These are phyloP conservation scores for Chirona hameri DNA, from an alignment of 2,888 invertebrate species.

Conservation along the genomic window DNA sequence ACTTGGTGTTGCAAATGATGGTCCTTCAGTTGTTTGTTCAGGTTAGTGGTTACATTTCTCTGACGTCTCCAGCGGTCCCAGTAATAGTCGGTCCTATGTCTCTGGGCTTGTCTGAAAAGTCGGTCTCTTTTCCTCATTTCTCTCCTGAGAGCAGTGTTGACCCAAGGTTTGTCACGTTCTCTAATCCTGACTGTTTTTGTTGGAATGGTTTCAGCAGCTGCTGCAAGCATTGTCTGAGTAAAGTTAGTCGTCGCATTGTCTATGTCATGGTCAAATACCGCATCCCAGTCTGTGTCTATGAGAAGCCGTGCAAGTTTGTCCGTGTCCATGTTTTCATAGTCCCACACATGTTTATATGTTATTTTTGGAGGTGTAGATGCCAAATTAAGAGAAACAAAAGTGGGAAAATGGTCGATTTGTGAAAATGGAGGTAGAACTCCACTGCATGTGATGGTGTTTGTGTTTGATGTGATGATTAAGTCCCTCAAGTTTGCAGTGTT, in stretches of 20 bases:
- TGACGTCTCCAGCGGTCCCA: not conserved
- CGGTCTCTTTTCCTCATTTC: not conserved
- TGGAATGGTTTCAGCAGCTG: not conserved
- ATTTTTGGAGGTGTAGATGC: not conserved
- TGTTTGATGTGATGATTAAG: not conserved
- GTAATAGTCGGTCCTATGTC: not conserved
- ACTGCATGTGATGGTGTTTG: not conserved
- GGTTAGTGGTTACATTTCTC: not conserved
- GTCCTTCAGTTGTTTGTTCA: not conserved
- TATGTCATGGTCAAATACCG: not conserved
- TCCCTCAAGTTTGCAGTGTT: not conserved
- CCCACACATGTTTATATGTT: not conserved
- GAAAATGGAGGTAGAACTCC: not conserved
- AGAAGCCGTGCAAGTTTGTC: not conserved
- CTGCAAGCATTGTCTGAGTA: not conserved
- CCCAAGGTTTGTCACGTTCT: not conserved
- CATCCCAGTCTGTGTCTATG: not conserved
- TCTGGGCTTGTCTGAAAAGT: not conserved
- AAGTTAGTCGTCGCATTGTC: not conserved
- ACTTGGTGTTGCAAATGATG: not conserved
- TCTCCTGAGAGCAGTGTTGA: not conserved
- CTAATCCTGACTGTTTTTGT: not conserved
- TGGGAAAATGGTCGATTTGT: not conserved
- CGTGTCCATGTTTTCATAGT: not conserved
- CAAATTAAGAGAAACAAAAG: not conserved